These are phyloP conservation scores for Leucoraja erinaceus DNA, from an alignment of 2,113 vertebrate species.

Conservation along the genomic window DNA sequence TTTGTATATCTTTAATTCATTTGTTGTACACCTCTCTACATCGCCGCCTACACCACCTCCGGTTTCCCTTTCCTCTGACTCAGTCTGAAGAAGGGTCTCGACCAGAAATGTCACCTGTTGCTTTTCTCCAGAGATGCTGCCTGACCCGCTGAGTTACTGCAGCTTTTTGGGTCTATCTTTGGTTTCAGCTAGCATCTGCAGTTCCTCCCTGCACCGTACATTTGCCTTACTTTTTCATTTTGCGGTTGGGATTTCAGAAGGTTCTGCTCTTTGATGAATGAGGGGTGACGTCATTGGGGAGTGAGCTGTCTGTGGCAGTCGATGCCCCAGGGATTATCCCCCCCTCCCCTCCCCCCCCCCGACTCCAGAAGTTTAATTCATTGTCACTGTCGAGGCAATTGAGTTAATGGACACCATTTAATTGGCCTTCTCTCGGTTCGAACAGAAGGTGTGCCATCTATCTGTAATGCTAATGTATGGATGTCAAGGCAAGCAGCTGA, in stretches of 20 bases:
- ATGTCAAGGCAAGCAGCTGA: background rate
- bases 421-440: background rate
- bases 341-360: too few relatives aligned
- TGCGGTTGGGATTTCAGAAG: background rate
- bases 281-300: background rate
- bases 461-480: background rate
- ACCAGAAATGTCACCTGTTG: too few relatives aligned
- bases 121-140: too few relatives aligned
- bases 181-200: too few relatives aligned
- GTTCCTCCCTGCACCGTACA: too few relatives aligned
- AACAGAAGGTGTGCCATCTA: background rate
- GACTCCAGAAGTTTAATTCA: background rate
- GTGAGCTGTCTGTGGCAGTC: background rate
- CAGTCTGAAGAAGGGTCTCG: too few relatives aligned
- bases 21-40: too few relatives aligned
- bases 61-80: too few relatives aligned
- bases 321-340: background rate
- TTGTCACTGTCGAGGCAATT: background rate
- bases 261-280: background rate
- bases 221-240: background rate
- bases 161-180: too few relatives aligned
- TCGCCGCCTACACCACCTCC: too few relatives aligned
- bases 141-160: too few relatives aligned
- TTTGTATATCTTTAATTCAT: too few relatives aligned
- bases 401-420: constrained; percentile 10